Base-by-base conservation (phyloP, 2,888 invertebrate genomes). In the Epistrophe eligans region DNA sequence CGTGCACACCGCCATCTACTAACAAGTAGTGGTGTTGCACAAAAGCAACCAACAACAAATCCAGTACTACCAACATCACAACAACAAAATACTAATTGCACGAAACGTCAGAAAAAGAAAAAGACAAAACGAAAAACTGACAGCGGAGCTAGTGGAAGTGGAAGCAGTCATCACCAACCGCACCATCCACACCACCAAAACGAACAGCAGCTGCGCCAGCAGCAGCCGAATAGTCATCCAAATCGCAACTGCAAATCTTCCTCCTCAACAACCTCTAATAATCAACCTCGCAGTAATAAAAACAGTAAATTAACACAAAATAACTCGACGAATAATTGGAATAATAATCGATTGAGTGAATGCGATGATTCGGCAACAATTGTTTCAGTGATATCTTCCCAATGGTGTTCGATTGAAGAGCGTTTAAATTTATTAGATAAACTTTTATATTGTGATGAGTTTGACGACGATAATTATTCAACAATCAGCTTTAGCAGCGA, bases 1-100 rank as follows among this genome's bases (percentile, higher is more conserved):
- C 92, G 92, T n/a, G 92, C 92, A 4, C 91, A 93, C 85, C 92
- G 92, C 89, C 92, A 92, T 90, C 90, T 92, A 79, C 89, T 92
- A 85, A 92, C 92, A 8, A 92, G 92, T 89, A 91, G 91, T 58
- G 92, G 92, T 74, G 90, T 90, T 84, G 32, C 79, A 60, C 72
- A 19, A 62, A 85, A 60, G 6, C 60, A 64, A 24, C 17, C 60
- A 74, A 60, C 77, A 71, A 38, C 77, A 55, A 72, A 67, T 7
- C 15, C 84, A 87, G 74, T 57, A 52, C 64, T 62, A 48, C 81
- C 77, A 83, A 83, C 79, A 89, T 45, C 77, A 40, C 48, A 77
- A 24, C 74, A 71, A 57, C 72, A 73, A 70, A 79, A 50, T 15
- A 67, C 32, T 48, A 67, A 87, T 71, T 79, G 77, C 77, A 79